phyloP scores from a whole-genome alignment of 2,113 vertebrate species.

The Prochilodus magdalenae region DNA sequence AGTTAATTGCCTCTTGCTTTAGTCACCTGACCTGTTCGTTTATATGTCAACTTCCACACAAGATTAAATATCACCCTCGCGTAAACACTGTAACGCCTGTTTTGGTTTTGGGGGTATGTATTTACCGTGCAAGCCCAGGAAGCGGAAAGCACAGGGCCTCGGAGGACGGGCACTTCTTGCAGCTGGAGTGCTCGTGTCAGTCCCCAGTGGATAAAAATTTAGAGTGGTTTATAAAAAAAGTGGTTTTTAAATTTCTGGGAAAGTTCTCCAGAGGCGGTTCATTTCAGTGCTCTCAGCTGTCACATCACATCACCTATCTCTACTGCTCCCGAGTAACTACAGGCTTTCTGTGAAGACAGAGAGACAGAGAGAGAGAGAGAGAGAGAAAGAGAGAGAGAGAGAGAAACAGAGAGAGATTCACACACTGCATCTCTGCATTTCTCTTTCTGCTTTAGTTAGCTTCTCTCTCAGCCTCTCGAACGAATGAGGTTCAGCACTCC shows the following conservation, averaged over 20 bases:
- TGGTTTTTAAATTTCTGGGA: not conserved
- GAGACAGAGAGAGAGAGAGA: too few relatives aligned
- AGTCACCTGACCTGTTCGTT: slow-evolving; percentile 7
- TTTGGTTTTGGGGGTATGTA: not conserved
- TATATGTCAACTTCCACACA: not conserved
- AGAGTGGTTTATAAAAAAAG: not conserved
- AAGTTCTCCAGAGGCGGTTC: not conserved
- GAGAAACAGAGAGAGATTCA: not conserved
- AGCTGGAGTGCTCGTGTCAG: not conserved
- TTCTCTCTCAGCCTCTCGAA: not conserved
- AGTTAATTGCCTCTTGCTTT: slow-evolving; percentile 8
- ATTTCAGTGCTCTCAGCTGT: not conserved
- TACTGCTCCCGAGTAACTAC: not conserved
- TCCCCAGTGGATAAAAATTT: not conserved
- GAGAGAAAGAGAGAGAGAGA: too few relatives aligned
- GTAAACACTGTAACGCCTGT: not conserved
- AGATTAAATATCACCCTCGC: not conserved
- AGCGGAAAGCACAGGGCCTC: not conserved
- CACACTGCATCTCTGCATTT: not conserved
- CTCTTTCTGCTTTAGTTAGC: not conserved
- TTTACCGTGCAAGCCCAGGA: not conserved
- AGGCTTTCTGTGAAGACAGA: not conserved
- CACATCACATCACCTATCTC: not conserved
- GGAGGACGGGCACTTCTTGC: too few relatives aligned
- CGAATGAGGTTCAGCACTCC: not conserved